Conservation (phyloP, 2,797 vertebrate genomes). For the Mormyrops boulengeri region DNA sequence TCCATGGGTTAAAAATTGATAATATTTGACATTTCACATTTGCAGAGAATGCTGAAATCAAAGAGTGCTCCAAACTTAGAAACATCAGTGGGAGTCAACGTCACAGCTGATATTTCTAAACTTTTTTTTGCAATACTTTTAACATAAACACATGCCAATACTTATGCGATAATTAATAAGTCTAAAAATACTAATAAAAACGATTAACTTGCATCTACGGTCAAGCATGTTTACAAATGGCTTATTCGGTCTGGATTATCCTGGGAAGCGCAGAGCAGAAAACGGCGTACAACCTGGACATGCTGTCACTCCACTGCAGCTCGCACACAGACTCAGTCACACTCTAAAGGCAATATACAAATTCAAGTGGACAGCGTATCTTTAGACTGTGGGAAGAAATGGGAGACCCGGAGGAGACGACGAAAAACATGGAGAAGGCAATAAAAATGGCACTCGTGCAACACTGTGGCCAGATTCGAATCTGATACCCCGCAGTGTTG, state of each 20-base stretch:
- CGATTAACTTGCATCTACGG: neutral
- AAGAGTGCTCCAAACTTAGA: conserved; percentile 20
- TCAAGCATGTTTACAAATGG: neutral
- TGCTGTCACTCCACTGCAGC: neutral
- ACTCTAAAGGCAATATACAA: neutral
- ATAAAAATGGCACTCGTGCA: neutral
- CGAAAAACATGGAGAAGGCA: neutral
- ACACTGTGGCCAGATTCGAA: neutral
- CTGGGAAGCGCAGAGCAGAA: neutral
- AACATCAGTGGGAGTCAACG: neutral
- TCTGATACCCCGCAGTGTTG: neutral
- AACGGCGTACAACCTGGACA: neutral
- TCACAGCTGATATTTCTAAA: neutral
- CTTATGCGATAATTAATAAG: neutral
- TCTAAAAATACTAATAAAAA: neutral
- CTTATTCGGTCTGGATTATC: neutral
- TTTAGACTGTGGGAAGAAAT: conserved; percentile 2
- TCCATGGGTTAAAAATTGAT: conserved; percentile 61
- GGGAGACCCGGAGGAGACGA: neutral
- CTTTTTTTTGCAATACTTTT: neutral
- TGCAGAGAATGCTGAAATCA: conserved; percentile 41
- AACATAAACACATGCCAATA: neutral
- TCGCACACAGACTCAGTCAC: conserved; percentile 13
- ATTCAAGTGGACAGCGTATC: conserved; percentile 7
- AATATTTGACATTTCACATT: conserved; percentile 57